These are phyloP conservation scores for Heliothis peltigera DNA, from an alignment of 2,888 invertebrate species.

Conservation along the genomic window DNA sequence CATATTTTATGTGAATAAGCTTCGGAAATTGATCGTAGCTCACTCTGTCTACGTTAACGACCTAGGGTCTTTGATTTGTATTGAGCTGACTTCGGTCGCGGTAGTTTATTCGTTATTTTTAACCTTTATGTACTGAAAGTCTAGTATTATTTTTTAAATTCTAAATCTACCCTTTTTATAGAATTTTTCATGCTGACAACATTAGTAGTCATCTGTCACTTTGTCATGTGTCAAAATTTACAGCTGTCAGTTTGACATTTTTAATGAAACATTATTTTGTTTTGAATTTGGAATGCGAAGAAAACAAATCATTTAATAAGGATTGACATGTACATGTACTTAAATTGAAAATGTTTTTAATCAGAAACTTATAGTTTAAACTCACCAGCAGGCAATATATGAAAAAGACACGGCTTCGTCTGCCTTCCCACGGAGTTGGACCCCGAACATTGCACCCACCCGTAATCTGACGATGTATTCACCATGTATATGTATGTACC, in stretches of 20 bases:
- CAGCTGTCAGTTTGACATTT: background rate
- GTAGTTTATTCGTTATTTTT: constrained; percentile 19
- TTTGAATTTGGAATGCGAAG: background rate
- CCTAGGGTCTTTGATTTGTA: constrained; percentile 30
- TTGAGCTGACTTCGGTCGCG: constrained; percentile 13
- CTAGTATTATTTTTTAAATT: background rate
- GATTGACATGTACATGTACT: too few relatives aligned
- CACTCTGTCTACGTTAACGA: constrained; percentile 9
- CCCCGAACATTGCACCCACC: constrained; percentile 94
- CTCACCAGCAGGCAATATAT: constrained; percentile 92
- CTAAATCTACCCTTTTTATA: background rate
- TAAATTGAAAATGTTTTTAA: too few relatives aligned
- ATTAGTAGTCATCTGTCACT: background rate
- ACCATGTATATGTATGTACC: constrained; percentile 88
- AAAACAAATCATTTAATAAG: too few relatives aligned
- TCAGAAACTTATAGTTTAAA: background rate
- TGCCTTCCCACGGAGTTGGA: constrained; percentile 93
- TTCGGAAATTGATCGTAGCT: constrained; percentile 29
- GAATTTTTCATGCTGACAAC: background rate
- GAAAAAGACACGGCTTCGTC: constrained; percentile 93
- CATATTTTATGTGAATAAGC: constrained; percentile 34
- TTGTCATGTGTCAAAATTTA: background rate
- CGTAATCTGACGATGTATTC: constrained; percentile 92
- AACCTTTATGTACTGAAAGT: background rate
- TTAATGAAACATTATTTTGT: background rate